Base-by-base conservation (phyloP, 2,797 vertebrate genomes). In the Microctenopoma stevenorrisi region DNA sequence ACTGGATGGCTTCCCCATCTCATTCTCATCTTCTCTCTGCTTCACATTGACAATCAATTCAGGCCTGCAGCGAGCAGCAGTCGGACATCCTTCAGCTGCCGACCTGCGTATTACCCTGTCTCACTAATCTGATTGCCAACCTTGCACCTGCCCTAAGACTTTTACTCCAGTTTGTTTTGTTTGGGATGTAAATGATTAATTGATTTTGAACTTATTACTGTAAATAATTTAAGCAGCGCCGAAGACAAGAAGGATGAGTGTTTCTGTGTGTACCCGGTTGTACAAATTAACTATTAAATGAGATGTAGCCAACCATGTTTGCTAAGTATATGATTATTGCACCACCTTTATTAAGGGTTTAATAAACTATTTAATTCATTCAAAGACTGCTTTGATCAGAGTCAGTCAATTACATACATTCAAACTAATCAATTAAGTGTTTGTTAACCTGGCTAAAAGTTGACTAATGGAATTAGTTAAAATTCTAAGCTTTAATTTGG, bases 11-110 rank as follows among this genome's bases (percentile, higher is more conserved):
- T 72, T 75, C 65, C 69, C 61, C 68, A 48, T 74, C 66, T 78
- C 66, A 44, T 62, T 69, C 67, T 72, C 66, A 35, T 44, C 58
- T 46, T 56, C 61, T 60, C 35, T 76, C 56, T 53, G 65, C 82
- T 74, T 59, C 33, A 3, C 68, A 70, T 72, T 42, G 59, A 62
- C 48, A 78, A 91, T 88, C 53, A 72, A 88, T 84, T 61, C 48
- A 42, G 52, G 49, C 61, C 68, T 62, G 63, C 67, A 35, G 72
- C 22, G 4, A 38, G 59, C 33, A 18, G 26, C 33, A 65, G 69
- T 35, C n/a, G 47, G 52, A 38, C 53, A 76, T 87, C 61, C 56
- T 84, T 88, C 72, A 81, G 1, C 71, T 48, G 26, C 35, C 1
- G 2, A 61, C 61, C 38, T 38, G 58, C 52, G 61, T 74, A 66